These are phyloP conservation scores for Balanococcus diminutus DNA, from an alignment of 2,888 invertebrate species.

Conservation along the genomic window DNA sequence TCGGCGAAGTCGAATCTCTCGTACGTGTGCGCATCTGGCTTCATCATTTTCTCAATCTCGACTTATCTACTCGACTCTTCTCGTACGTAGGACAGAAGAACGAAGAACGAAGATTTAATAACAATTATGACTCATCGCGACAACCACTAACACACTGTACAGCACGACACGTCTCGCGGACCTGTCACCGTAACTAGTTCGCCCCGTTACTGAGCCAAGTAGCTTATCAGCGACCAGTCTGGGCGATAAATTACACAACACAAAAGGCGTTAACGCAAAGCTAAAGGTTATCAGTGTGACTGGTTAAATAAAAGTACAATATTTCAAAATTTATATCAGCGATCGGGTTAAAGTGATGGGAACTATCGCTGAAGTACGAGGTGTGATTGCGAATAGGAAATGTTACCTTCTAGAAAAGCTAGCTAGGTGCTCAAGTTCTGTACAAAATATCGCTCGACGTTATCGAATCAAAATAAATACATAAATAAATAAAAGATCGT, in stretches of 20 bases:
- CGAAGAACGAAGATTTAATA: background rate
- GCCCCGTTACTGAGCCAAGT: background rate
- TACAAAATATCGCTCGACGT: too few species aligned
- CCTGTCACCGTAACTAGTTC: background rate
- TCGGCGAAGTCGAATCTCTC: background rate
- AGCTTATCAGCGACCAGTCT: background rate
- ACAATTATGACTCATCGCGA: background rate
- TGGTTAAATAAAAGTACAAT: background rate
- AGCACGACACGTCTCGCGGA: background rate
- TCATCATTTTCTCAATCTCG: background rate
- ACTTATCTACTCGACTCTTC: background rate
- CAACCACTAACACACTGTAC: background rate
- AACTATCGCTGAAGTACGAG: too few species aligned
- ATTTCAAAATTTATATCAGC: background rate
- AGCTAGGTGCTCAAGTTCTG: too few species aligned
- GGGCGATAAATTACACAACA: background rate
- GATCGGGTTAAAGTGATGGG: background rate
- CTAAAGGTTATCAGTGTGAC: background rate
- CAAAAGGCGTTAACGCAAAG: background rate
- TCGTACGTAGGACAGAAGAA: too few species aligned
- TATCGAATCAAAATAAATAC: too few species aligned
- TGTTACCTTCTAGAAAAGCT: too few species aligned
- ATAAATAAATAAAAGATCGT: too few species aligned
- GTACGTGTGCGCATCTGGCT: background rate
- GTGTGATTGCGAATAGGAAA: too few species aligned